These are phyloP conservation scores for Polydrusus tereticollis DNA, from an alignment of 2,888 invertebrate genomes.

Conservation along the genomic window DNA sequence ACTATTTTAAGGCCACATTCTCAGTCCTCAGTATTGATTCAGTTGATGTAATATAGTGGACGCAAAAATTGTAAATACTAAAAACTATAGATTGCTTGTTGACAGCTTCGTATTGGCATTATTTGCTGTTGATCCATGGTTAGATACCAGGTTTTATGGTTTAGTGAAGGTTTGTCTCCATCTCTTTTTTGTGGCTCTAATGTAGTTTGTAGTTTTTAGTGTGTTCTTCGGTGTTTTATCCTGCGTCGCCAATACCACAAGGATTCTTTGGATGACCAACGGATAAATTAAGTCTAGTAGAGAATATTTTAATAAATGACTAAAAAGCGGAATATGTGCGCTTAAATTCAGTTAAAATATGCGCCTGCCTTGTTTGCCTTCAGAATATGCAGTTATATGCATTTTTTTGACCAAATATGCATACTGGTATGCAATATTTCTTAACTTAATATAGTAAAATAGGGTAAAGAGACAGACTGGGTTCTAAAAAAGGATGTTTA, in stretches of 20 bases:
- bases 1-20: conserved; percentile 34
- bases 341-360: no score
- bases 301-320: conserved; percentile 28
- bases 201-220: conserved; percentile 29
- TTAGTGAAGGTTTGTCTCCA: background rate
- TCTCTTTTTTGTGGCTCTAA: conserved; percentile 37
- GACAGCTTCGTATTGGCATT: conserved; percentile 52
- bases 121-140: conserved; percentile 53
- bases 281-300: conserved; percentile 29
- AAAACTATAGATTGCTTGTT: no score
- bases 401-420: no score
- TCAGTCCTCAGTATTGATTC: conserved; percentile 54
- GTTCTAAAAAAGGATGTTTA: no score
- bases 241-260: conserved; percentile 35
- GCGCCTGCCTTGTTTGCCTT: no score
- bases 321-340: no score
- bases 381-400: no score
- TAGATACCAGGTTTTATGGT: conserved; percentile 35
- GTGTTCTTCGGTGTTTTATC: conserved; percentile 22
- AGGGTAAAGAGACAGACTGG: no score
- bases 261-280: conserved; percentile 31
- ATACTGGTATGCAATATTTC: no score
- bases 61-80: conserved; percentile 51
- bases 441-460: no score
- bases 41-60: conserved; percentile 37